Conservation (phyloP, 2,888 invertebrate species). For the Caenorhabditis virilis region DNA sequence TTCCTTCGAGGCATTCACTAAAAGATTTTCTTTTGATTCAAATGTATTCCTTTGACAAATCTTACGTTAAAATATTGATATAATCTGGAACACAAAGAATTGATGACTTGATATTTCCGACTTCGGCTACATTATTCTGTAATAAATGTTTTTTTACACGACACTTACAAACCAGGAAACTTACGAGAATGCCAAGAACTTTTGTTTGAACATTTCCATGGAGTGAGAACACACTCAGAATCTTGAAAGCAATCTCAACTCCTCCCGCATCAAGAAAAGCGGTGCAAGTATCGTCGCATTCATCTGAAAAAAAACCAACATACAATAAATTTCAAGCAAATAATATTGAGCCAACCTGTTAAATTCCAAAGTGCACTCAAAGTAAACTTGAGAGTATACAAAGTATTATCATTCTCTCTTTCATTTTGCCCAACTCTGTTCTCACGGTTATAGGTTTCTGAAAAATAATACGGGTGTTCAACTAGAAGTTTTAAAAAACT, state of each 20-base stretch:
- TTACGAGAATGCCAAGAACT: slow-evolving; percentile 76
- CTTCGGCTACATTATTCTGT: slow-evolving; percentile 80
- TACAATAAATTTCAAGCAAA: neutral
- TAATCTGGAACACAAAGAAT: slow-evolving; percentile 73
- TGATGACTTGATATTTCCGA: slow-evolving; percentile 73
- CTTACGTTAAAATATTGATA: slow-evolving; percentile 66
- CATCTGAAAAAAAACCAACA: slow-evolving; percentile 72
- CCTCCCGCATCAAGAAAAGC: slow-evolving; percentile 78
- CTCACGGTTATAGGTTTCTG: slow-evolving; percentile 18
- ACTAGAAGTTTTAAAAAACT: too few species aligned
- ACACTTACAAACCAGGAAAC: slow-evolving; percentile 11
- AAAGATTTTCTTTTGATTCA: too few species aligned
- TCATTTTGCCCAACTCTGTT: slow-evolving; percentile 7
- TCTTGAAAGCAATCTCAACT: slow-evolving; percentile 76
- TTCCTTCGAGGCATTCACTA: slow-evolving; percentile 42
- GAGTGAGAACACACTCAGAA: slow-evolving; percentile 74
- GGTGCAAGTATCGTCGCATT: slow-evolving; percentile 77
- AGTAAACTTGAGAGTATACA: slow-evolving; percentile 80
- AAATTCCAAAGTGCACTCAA: slow-evolving; percentile 81
- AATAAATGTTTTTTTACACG: slow-evolving; percentile 20
- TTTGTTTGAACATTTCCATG: slow-evolving; percentile 78
- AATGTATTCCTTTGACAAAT: slow-evolving; percentile 1
- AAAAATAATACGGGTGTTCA: too few species aligned
- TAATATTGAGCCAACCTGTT: slow-evolving; percentile 72
- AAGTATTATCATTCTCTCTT: slow-evolving; percentile 69